phyloP scores from a whole-genome alignment of 2,888 invertebrate genomes.

The Tipula confusa region DNA sequence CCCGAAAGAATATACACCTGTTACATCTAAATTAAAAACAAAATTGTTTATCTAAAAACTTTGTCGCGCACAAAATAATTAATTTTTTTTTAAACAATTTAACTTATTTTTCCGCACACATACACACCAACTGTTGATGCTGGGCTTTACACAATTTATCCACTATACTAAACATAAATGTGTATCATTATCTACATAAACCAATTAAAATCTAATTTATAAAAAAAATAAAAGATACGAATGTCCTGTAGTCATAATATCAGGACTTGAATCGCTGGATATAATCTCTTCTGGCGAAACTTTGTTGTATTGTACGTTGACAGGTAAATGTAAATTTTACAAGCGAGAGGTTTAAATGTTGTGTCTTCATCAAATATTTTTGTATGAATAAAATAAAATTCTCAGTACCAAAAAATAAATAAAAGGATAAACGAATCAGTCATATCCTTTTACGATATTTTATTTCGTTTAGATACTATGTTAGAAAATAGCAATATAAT shows the following conservation, averaged over 20 bases:
- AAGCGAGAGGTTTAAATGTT: background rate
- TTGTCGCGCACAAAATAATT: background rate
- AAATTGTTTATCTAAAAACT: slow-evolving; percentile 12
- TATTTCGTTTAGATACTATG: background rate
- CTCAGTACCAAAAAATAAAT: background rate
- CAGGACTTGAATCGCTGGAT: background rate
- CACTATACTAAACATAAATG: background rate
- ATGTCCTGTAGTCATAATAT: background rate
- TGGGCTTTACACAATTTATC: background rate
- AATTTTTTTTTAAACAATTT: slow-evolving; percentile 1
- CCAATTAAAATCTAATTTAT: slow-evolving; percentile 20
- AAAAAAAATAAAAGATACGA: background rate
- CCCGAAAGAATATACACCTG: background rate
- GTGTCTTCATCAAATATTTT: background rate
- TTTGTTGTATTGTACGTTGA: too few species aligned
- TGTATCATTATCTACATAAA: background rate
- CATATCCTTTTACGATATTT: background rate
- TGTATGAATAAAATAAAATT: background rate
- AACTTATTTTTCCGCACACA: background rate
- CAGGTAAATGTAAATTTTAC: background rate
- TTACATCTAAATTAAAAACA: background rate
- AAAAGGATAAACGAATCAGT: background rate
- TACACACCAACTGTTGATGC: background rate
- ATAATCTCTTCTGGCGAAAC: background rate
- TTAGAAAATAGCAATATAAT: background rate